Evolutionary conservation across 2,888 invertebrate genomes (phyloP), one percentile per base, ranked within the genome.

Genomic region (Diloba caeruleocephala): DNA sequence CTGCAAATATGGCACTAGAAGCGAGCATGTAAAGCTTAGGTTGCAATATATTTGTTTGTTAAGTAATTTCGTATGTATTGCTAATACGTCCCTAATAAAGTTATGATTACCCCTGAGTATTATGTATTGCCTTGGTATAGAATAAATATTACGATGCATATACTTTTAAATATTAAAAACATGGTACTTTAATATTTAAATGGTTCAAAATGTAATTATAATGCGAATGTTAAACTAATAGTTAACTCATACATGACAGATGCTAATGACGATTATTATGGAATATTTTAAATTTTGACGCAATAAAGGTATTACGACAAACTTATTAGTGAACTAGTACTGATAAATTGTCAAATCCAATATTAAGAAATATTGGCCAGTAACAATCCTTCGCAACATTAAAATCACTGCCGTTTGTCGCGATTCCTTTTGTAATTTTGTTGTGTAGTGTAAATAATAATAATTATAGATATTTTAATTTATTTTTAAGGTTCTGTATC

Each of bases 1-100:
- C 93, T 93, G 93, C 93, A 93, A 93, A 93, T 93, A 92, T 93
- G 93, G 93, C 86, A 75, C 76, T 74, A 72, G 72, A 78, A 77
- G 78, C 80, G 72, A 81, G 78, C 78, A 65, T 77, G 67, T 70
- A 71, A 78, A 76, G 80, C 82, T 82, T 79, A 65, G 72, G 76
- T 76, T 73, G 79, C 79, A 78, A 79, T 82, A 75, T 73, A 65
- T 38, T 71, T 62, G 56, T 70, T 5, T 77, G 76, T 78, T 79
- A 78, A 65, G 63, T 73, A 71, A 65, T 78, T 60, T 75, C 76
- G 71, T 80, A 78, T 68, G 73, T 76, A 72, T 72, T 68, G 56
- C 56, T 74, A 51, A 71, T 73, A 73, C 72, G 64, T 68, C 60
- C 54, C 23, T 55, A 54, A 57, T 63, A 67, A 43, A 65, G 50